Evolutionary conservation across 1,140 invertebrate genomes (phyloP).

Genomic region (Cyclina sinensis): DNA sequence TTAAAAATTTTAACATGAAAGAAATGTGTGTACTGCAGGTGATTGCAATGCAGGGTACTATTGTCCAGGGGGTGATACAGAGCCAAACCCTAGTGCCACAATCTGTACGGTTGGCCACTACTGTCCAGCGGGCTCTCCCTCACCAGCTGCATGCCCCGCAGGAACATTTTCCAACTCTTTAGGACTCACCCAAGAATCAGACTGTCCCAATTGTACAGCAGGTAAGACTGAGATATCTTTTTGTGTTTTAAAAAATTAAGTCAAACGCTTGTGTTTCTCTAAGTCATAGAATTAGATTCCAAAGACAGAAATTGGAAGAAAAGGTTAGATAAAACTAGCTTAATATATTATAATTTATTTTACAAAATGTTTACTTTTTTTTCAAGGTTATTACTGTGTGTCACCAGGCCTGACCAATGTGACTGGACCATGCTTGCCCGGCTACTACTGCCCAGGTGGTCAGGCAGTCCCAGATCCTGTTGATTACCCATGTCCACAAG

Average conservation of each 20-base stretch:
- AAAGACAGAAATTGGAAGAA: no score
- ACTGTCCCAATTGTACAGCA: conserved; percentile 84
- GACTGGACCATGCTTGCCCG: conserved; percentile 77
- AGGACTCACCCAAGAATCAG: conserved; percentile 79
- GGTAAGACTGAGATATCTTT: conserved; percentile 75
- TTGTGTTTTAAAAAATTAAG: no score
- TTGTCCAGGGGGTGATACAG: conserved; percentile 81
- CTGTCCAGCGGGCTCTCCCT: conserved; percentile 79
- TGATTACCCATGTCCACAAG: conserved; percentile 78
- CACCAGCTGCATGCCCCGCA: conserved; percentile 80
- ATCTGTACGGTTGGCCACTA: conserved; percentile 81
- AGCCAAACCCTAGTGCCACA: conserved; percentile 73
- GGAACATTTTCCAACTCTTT: conserved; percentile 84
- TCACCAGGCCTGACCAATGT: conserved; percentile 77
- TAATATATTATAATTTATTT: no score
- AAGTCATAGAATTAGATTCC: no score
- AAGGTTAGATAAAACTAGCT: no score
- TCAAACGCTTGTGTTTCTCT: no score
- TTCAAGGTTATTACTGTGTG: conserved; percentile 83
- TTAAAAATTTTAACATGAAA: no score
- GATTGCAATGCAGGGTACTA: conserved; percentile 82
- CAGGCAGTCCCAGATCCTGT: conserved; percentile 77
- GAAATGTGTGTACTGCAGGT: conserved; percentile 68
- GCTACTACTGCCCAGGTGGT: conserved; percentile 83
- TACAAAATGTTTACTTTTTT: not conserved